phyloP scores from a whole-genome alignment of 1,140 invertebrate species.

The Orius laevigatus region DNA sequence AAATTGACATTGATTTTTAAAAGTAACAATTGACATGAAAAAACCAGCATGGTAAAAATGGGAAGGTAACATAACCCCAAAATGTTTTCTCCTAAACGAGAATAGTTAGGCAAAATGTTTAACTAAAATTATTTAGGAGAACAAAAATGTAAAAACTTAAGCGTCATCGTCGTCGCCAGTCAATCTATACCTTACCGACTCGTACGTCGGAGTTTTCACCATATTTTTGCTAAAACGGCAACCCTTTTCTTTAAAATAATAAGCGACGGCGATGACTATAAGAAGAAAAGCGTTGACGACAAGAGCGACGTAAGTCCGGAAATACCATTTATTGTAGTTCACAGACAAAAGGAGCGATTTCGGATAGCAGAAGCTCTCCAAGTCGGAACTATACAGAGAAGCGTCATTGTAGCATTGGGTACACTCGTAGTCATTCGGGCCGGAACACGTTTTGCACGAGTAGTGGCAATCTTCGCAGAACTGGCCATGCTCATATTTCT shows the following conservation, averaged over 20 bases:
- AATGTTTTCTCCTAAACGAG: no score
- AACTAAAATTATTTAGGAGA: no score
- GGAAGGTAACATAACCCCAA: no score
- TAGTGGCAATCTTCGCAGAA: slow-evolving; percentile 36
- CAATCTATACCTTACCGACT: slow-evolving; percentile 8
- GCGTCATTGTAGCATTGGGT: slow-evolving; percentile 34
- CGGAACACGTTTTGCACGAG: slow-evolving; percentile 35
- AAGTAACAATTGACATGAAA: no score
- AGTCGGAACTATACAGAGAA: slow-evolving; percentile 11
- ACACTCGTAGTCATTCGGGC: slow-evolving; percentile 39
- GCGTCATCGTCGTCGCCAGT: not conserved
- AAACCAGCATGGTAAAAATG: no score
- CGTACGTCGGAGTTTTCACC: not conserved
- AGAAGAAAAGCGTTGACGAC: slow-evolving; percentile 12
- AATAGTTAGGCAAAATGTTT: no score
- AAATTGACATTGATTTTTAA: no score
- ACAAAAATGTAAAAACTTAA: no score
- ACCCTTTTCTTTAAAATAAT: slow-evolving; percentile 4
- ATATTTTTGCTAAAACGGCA: not conserved
- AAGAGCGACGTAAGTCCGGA: slow-evolving; percentile 7
- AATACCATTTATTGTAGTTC: slow-evolving; percentile 12
- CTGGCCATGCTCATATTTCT: slow-evolving; percentile 12
- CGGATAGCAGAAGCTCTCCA: slow-evolving; percentile 13
- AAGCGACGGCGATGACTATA: not conserved
- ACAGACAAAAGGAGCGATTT: slow-evolving; percentile 8